phyloP scores from a whole-genome alignment of 2,888 invertebrate species.

The Nephrotoma guestfalica region DNA sequence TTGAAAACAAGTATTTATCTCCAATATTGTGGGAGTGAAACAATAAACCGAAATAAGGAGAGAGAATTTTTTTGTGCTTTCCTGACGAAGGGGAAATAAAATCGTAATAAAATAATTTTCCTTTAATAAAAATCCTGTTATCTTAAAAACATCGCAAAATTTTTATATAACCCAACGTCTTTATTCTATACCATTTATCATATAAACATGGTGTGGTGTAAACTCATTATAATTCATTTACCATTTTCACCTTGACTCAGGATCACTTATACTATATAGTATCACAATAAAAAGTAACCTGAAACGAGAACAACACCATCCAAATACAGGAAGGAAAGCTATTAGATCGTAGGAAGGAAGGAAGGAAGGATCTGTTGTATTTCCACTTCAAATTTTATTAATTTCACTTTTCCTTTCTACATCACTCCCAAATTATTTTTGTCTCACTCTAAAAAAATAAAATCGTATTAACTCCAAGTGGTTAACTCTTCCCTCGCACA shows the following conservation, averaged over 20 bases:
- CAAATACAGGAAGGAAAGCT: constrained; percentile 17
- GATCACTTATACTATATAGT: background rate
- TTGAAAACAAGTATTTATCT: background rate
- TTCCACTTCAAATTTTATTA: background rate
- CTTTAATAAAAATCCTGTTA: too few species aligned
- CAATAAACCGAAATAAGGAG: background rate
- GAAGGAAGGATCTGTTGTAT: constrained; percentile 10
- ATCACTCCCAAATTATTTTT: background rate
- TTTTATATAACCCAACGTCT: background rate
- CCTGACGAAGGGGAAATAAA: background rate
- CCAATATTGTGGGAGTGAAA: background rate
- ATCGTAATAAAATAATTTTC: too few species aligned
- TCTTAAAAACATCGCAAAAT: background rate
- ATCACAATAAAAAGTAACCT: background rate
- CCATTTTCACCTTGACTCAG: background rate
- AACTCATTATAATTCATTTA: background rate
- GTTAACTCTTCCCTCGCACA: background rate
- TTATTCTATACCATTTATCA: background rate
- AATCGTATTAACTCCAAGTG: background rate
- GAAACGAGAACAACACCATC: background rate
- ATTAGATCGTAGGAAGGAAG: constrained; percentile 12
- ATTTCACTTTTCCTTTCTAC: background rate
- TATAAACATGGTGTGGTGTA: background rate
- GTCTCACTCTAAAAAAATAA: background rate
- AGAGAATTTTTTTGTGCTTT: background rate